Evolutionary conservation across 2,797 vertebrate species (phyloP).

Genomic region (Cynodonichthys magdalenae): DNA sequence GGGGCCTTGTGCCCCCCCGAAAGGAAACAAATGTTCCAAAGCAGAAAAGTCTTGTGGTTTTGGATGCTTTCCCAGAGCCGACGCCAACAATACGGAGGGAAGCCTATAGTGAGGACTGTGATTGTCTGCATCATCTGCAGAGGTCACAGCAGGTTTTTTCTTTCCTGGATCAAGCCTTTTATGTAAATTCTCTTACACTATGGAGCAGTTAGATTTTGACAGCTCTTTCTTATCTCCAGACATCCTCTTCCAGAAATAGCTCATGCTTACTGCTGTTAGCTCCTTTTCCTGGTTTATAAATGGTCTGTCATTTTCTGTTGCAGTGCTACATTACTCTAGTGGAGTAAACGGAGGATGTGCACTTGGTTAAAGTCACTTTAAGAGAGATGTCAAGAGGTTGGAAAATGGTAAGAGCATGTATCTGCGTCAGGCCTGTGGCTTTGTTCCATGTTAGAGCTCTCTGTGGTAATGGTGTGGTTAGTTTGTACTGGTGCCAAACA

Average conservation of each 20-base stretch:
- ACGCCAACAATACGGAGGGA: slow-evolving; percentile 54
- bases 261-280: slow-evolving; percentile 64
- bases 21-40: slow-evolving; percentile 78
- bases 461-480: slow-evolving; percentile 9
- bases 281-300: slow-evolving; percentile 72
- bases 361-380: slow-evolving; percentile 54
- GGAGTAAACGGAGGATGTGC: slow-evolving; percentile 46
- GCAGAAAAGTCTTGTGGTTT: slow-evolving; percentile 63
- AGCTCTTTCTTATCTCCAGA: slow-evolving; percentile 62
- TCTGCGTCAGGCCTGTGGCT: slow-evolving; percentile 26
- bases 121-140: slow-evolving; percentile 50
- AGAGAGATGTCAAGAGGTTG: slow-evolving; percentile 40
- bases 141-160: slow-evolving; percentile 48
- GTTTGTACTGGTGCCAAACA: too few species aligned
- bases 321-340: slow-evolving; percentile 54
- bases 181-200: slow-evolving; percentile 40
- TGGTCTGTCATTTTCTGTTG: slow-evolving; percentile 64
- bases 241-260: slow-evolving; percentile 72
- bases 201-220: slow-evolving; percentile 55
- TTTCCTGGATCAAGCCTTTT: slow-evolving; percentile 29
- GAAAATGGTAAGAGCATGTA: slow-evolving; percentile 35
- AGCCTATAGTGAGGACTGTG: slow-evolving; percentile 37
- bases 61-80: slow-evolving; percentile 65
- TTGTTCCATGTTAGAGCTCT: slow-evolving; percentile 46
- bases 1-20: slow-evolving; percentile 58